These are phyloP conservation scores for Bombus fervidus DNA, from an alignment of 1,140 invertebrate species.

Conservation along the genomic window DNA sequence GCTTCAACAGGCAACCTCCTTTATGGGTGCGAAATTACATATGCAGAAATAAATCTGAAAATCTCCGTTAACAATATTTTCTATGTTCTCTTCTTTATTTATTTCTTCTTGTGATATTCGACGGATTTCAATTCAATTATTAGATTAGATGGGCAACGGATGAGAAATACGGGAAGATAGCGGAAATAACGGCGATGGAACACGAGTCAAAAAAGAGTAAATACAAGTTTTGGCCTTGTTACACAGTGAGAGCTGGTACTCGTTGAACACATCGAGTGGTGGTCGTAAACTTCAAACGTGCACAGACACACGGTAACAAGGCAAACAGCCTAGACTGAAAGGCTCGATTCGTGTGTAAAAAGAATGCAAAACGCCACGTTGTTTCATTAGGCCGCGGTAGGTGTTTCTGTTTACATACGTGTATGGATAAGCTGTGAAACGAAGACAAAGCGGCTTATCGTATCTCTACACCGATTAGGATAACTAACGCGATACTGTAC, in stretches of 20 bases:
- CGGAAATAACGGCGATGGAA: not conserved
- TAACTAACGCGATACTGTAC: conserved; percentile 26
- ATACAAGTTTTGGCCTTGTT: not conserved
- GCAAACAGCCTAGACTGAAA: not conserved
- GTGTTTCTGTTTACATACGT: conserved; percentile 25
- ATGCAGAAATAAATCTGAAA: not conserved
- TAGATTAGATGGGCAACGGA: not conserved
- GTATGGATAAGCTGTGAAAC: conserved; percentile 28
- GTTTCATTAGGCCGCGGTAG: not conserved
- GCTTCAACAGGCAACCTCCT: not conserved
- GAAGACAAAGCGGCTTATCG: conserved; percentile 41
- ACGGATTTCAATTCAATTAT: not conserved
- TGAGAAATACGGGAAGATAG: not conserved
- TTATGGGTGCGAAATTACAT: no score
- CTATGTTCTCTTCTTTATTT: not conserved
- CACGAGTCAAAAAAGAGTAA: no score
- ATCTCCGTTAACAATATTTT: not conserved
- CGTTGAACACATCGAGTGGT: not conserved
- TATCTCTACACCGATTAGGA: not conserved
- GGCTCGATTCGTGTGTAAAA: not conserved
- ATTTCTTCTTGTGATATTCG: not conserved
- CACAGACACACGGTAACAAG: not conserved
- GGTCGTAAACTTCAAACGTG: not conserved
- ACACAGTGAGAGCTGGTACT: not conserved
- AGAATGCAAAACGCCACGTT: not conserved